Evolutionary conservation across 2,113 vertebrate species (phyloP).

Genomic region (Cyphomyrus discorhynchus): DNA sequence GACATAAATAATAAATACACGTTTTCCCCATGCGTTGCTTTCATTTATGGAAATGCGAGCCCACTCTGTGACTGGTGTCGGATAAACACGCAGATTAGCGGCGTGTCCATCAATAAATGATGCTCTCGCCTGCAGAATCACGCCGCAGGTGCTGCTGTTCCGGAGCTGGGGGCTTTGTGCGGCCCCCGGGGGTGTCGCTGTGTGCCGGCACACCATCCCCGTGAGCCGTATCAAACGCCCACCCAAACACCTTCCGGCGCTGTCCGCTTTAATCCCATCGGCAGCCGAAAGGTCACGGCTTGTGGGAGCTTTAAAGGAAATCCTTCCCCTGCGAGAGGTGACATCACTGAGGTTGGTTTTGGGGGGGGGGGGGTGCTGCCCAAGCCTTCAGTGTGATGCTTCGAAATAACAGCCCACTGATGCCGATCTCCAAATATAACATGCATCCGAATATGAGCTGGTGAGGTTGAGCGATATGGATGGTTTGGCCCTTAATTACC

Average conservation of each 20-base stretch:
- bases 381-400: neutral
- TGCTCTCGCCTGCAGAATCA: slow-evolving; percentile 4
- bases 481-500: neutral
- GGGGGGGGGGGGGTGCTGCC: neutral
- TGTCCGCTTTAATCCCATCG: neutral
- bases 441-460: neutral
- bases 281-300: neutral
- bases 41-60: neutral
- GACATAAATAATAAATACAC: neutral
- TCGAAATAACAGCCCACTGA: neutral
- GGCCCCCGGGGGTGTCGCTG: neutral
- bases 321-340: neutral
- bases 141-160: neutral
- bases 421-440: neutral
- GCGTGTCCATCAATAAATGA: slow-evolving; percentile 40
- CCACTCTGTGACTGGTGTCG: slow-evolving; percentile 13
- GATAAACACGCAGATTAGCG: slow-evolving; percentile 34
- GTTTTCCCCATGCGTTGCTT: neutral
- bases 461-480: no score
- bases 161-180: neutral
- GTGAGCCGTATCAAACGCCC: neutral
- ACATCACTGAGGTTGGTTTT: neutral
- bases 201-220: neutral
- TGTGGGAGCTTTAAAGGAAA: neutral
- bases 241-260: neutral